These are phyloP conservation scores for Sparus aurata DNA, from an alignment of 2,797 vertebrate species.

Conservation along the genomic window DNA sequence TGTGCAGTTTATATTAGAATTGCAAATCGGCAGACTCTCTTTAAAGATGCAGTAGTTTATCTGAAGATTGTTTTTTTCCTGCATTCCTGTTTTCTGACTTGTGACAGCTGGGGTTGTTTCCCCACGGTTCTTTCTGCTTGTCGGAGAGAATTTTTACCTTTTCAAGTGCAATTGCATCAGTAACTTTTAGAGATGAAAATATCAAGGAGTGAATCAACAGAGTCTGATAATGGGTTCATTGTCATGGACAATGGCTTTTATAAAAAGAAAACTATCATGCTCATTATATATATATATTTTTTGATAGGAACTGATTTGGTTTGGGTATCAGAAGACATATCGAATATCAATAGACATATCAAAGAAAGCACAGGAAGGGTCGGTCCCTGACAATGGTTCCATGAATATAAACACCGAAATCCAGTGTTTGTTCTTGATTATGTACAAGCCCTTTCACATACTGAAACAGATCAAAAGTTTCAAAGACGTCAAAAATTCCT, in stretches of 20 bases:
- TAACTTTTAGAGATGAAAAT: neutral
- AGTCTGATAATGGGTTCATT: neutral
- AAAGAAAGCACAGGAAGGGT: neutral
- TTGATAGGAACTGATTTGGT: neutral
- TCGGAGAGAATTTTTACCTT: neutral
- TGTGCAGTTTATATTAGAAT: no score
- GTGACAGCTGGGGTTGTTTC: neutral
- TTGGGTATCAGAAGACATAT: neutral
- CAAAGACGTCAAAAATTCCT: neutral
- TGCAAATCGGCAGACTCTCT: no score
- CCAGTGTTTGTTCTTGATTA: neutral
- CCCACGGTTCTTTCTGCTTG: neutral
- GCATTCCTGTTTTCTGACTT: neutral
- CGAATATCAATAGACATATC: slow-evolving; percentile 1
- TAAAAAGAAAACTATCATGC: neutral
- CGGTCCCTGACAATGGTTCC: neutral
- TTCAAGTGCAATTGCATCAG: neutral
- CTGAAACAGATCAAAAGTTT: neutral
- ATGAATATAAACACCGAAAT: neutral
- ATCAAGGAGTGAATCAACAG: neutral
- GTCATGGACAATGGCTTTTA: neutral
- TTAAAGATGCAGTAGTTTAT: no score
- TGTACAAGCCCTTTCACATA: slow-evolving; percentile 3
- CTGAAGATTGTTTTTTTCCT: neutral
- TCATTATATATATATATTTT: no score